Evolutionary conservation across 2,797 vertebrate species (phyloP).

Genomic region (Galaxias olidus): DNA sequence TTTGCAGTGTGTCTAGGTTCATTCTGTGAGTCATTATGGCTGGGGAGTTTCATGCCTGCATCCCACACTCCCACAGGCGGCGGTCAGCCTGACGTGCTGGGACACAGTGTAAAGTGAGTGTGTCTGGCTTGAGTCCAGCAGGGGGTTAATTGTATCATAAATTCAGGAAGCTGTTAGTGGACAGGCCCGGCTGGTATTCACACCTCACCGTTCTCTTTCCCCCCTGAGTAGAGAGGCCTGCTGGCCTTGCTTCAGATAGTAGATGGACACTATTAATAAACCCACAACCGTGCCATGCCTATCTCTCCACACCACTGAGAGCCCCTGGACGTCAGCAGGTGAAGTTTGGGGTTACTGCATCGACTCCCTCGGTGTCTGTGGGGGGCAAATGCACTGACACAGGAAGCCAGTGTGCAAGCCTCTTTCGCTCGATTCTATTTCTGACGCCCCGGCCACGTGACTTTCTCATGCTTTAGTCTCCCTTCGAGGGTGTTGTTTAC

Average conservation of each 20-base stretch:
- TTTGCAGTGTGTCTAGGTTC: conserved; percentile 14
- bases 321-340: conserved; percentile 8
- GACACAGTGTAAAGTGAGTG: conserved; percentile 59
- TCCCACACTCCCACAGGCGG: no score
- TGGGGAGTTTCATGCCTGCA: no score
- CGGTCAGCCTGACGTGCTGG: conserved; percentile 28
- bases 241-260: conserved; percentile 26
- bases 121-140: conserved; percentile 50
- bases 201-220: conserved; percentile 64
- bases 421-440: neutral
- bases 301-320: conserved; percentile 9
- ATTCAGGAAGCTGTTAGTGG: conserved; percentile 70
- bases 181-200: conserved; percentile 75
- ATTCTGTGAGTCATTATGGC: conserved; percentile 6
- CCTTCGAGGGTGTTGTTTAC: conserved; percentile 26
- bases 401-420: neutral
- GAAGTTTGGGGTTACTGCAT: neutral
- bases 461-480: neutral
- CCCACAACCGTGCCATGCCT: conserved; percentile 13
- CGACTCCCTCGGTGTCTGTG: neutral
- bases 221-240: conserved; percentile 8
- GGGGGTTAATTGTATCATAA: conserved; percentile 75
- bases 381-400: no score
- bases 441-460: neutral
- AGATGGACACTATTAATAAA: conserved; percentile 51